Evolutionary conservation across 2,797 vertebrate genomes (phyloP).

Genomic region (Heliangelus exortis): DNA sequence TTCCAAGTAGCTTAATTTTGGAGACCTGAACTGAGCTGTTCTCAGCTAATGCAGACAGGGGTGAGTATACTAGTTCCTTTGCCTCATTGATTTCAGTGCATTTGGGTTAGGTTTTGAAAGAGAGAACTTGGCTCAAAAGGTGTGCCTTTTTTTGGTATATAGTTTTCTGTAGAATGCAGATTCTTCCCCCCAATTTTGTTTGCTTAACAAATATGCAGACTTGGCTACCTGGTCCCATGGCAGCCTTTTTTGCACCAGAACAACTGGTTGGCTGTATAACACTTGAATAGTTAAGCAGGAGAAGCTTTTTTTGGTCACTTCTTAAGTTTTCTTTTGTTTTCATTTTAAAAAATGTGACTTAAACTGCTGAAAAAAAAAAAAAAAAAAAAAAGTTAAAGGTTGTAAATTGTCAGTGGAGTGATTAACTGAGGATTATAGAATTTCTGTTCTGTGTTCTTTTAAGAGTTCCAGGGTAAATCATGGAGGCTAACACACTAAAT

Average conservation of each 20-base stretch:
- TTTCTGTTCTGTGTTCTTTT: not conserved
- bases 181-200: not conserved
- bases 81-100: not conserved
- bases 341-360: not conserved
- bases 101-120: not conserved
- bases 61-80: not conserved
- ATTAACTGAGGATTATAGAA: constrained; percentile 12
- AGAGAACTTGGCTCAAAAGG: not conserved
- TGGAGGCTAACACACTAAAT: not conserved
- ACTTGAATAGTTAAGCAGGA: not conserved
- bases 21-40: not conserved
- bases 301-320: not conserved
- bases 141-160: not conserved
- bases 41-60: not conserved
- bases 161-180: not conserved
- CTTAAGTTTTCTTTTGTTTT: constrained; percentile 9
- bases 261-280: not conserved
- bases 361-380: not conserved
- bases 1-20: not conserved
- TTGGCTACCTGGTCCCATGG: not conserved
- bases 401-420: not conserved
- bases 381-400: not conserved
- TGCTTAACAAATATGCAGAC: not conserved
- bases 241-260: not conserved
- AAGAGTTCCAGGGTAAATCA: not conserved